Base-by-base conservation (phyloP, 2,113 vertebrate genomes). In the Pterocles orientalis region DNA sequence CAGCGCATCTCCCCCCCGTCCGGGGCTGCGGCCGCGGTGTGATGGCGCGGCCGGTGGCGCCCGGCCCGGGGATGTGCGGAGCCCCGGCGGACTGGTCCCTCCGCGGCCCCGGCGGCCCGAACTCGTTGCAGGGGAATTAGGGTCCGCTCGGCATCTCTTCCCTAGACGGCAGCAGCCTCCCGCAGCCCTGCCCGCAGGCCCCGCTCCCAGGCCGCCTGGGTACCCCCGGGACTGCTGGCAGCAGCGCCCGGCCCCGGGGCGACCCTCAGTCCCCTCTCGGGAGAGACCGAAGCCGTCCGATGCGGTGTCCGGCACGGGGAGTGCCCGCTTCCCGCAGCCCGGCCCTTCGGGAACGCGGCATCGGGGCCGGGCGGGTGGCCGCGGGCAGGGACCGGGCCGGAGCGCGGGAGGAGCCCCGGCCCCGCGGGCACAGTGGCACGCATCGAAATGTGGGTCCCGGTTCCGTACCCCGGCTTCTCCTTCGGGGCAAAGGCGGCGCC, bases 141-240 rank as follows among this genome's bases (percentile, higher is more conserved):
- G 39, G 48, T 34, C 64, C 20, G 31, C 76, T 65, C 26, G 33
- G 28, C 45, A 56, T 48, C 69, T 20, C 41, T 61, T 81, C 88
- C 57, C 84, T 96, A 76, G 94, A 96, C 92, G 93, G 88, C 86
- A 84, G 31, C 58, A 41, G 62, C 58, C 18, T 29, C 18, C 47
- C 26, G 3, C 65, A 66, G 3, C 81, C 56, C 43, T 68, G n/a
- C 20, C 39, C 21, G 51, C 87, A 36, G 69, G 86, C 65, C 79
- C 33, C 5, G 9, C 39, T 77, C 43, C 21, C 48, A 28, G 43
- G 54, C 88, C 33, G 18, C 54, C 28, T 23, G 9, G 43, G 29
- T 76, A 2, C 17, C 5, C 12, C 12, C 14, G 50, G 51, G 20
- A 29, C 4, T 21, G 48, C 48, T 12, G 50, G 60, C 69, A 77